A percentile compares a stretch with the other conserved stretches of the same genome.
Conservation (phyloP, 1,140 invertebrate genomes). For the Rhynchophorus ferrugineus region DNA sequence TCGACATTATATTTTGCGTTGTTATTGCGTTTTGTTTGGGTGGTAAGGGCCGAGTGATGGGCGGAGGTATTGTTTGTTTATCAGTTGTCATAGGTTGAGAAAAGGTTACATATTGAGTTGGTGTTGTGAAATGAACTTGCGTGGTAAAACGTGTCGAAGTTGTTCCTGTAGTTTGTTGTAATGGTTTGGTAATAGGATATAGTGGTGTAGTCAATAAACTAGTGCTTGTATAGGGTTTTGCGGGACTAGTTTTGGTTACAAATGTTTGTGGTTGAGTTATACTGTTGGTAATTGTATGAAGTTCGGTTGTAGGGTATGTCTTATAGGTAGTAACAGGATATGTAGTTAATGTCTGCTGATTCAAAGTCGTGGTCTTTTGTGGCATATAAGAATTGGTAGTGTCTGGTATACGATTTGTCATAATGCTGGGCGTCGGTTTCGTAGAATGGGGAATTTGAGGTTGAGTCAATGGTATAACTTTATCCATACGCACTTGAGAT, state of each 20-base stretch:
- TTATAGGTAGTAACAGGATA: not conserved
- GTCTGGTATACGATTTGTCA: not conserved
- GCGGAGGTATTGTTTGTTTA: not conserved
- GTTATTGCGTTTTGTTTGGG: not conserved
- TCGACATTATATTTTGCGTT: not conserved
- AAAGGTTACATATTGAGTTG: not conserved
- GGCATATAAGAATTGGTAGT: not conserved
- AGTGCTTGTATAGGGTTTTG: too few species aligned
- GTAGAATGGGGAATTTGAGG: conserved; percentile 14
- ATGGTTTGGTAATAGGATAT: not conserved
- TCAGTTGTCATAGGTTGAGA: not conserved
- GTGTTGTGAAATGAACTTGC: not conserved
- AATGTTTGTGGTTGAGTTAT: too few species aligned
- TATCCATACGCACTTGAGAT: conserved; percentile 18
- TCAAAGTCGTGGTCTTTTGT: not conserved
- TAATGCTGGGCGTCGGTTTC: conserved; percentile 5
- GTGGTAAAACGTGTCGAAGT: not conserved
- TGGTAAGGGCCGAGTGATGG: not conserved
- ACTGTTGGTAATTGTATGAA: too few species aligned
- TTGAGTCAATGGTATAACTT: conserved; percentile 24
- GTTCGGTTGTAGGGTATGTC: not conserved
- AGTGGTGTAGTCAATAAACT: too few species aligned
- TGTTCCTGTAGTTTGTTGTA: not conserved
- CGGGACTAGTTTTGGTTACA: too few species aligned
- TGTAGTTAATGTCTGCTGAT: not conserved